phyloP scores from a whole-genome alignment of 2,888 invertebrate genomes.

The Mythimna impura region DNA sequence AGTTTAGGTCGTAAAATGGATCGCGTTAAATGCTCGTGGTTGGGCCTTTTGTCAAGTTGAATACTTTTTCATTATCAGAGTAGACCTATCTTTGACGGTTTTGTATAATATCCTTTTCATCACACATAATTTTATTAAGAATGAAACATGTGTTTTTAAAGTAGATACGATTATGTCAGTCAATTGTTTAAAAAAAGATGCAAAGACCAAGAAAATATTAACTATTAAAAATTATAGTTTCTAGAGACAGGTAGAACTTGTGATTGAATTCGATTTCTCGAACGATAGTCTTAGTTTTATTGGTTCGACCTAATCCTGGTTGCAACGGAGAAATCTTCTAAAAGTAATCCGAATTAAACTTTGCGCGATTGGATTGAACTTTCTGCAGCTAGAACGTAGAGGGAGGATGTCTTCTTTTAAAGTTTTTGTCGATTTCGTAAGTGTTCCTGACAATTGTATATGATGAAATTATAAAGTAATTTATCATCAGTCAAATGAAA shows the following conservation, averaged over 20 bases:
- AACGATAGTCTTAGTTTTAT: conserved; percentile 23
- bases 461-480: background rate
- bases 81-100: no score
- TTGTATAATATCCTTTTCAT: no score
- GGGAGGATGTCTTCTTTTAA: background rate
- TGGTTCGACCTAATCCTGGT: conserved; percentile 28
- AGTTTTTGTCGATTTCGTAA: conserved; percentile 3
- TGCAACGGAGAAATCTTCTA: conserved; percentile 33
- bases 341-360: conserved; percentile 48
- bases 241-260: background rate
- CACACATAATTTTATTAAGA: no score
- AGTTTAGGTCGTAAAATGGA: no score
- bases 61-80: no score
- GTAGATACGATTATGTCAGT: no score
- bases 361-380: conserved; percentile 44
- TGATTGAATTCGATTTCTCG: conserved; percentile 6
- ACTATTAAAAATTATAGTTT: no score
- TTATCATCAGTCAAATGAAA: background rate
- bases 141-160: no score
- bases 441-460: background rate
- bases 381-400: conserved; percentile 13
- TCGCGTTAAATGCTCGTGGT: no score
- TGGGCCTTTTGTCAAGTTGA: no score
- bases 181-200: no score
- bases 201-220: no score